Evolutionary conservation across 1,140 invertebrate species (phyloP).

Genomic region (Chymomyza costata): DNA sequence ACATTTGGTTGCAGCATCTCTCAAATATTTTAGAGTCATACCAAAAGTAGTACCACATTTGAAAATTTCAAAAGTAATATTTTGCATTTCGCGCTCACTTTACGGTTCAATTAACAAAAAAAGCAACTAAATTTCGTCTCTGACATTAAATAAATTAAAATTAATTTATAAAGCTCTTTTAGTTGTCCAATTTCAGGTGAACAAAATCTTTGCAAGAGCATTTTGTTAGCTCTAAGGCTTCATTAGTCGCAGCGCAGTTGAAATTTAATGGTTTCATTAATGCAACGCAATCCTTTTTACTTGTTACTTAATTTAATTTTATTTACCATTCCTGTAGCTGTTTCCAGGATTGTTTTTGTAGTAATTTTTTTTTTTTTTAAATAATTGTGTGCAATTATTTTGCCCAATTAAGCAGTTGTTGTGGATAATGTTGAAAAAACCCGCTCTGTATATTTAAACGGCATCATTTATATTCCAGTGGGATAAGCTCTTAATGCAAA

Average conservation of each 20-base stretch:
- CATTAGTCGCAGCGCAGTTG: slow-evolving; percentile 42
- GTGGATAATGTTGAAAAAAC: too few relatives aligned
- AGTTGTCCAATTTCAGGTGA: too few relatives aligned
- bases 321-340: slow-evolving; percentile 34
- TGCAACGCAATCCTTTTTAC: slow-evolving; percentile 67
- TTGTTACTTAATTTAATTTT: slow-evolving; percentile 66
- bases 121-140: too few relatives aligned
- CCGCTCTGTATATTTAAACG: slow-evolving; percentile 59
- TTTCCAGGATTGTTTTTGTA: slow-evolving; percentile 17
- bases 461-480: slow-evolving; percentile 67
- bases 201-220: background rate
- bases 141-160: too few relatives aligned
- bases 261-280: slow-evolving; percentile 71
- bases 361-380: too few relatives aligned
- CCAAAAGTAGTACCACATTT: too few relatives aligned
- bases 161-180: too few relatives aligned
- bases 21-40: too few relatives aligned
- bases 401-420: slow-evolving; percentile 68
- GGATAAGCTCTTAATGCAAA: slow-evolving; percentile 69
- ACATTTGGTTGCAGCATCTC: too few relatives aligned
- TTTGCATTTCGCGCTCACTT: too few relatives aligned
- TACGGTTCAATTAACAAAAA: too few relatives aligned
- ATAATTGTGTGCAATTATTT: slow-evolving; percentile 69
- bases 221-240: slow-evolving; percentile 50
- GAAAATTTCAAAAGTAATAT: too few relatives aligned